These are phyloP conservation scores for Mythimna vitellina DNA, from an alignment of 2,888 invertebrate genomes.

Conservation along the genomic window DNA sequence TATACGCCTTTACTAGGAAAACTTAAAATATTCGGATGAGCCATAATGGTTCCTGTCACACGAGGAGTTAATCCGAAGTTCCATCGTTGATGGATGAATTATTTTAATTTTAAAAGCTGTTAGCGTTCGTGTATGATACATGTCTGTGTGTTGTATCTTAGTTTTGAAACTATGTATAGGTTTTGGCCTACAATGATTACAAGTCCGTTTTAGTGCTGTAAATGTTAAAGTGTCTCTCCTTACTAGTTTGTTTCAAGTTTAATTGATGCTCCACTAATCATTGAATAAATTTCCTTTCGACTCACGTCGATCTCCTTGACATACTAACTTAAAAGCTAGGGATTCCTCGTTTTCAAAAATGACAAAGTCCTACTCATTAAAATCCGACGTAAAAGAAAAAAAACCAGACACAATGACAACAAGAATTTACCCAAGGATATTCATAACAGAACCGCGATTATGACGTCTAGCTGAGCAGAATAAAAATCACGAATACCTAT, in stretches of 20 bases:
- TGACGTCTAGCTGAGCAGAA: slow-evolving; percentile 53
- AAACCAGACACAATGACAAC: slow-evolving; percentile 52
- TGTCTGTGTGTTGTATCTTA: too few species aligned
- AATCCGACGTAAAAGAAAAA: slow-evolving; percentile 38
- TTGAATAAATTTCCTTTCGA: neutral
- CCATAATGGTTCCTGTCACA: slow-evolving; percentile 47
- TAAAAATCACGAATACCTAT: slow-evolving; percentile 49
- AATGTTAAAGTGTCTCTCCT: neutral
- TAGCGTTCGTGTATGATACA: neutral
- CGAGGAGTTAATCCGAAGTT: slow-evolving; percentile 32
- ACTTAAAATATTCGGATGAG: slow-evolving; percentile 17
- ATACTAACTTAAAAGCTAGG: slow-evolving; percentile 4
- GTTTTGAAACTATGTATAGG: neutral
- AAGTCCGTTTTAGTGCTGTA: too few species aligned
- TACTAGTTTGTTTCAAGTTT: neutral
- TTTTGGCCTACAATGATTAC: neutral
- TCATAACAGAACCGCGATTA: slow-evolving; percentile 48
- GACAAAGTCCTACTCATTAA: slow-evolving; percentile 19
- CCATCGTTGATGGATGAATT: slow-evolving; percentile 5
- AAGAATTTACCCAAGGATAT: slow-evolving; percentile 55
- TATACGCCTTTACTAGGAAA: slow-evolving; percentile 15
- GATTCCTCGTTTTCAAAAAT: slow-evolving; percentile 25
- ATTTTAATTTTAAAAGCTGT: neutral
- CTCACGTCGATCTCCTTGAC: neutral
- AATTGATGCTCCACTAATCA: too few species aligned